A percentile compares a stretch with the other conserved stretches of the same genome.
Evolutionary conservation across 2,888 invertebrate species (phyloP).

Genomic region (Steinernema hermaphroditum): DNA sequence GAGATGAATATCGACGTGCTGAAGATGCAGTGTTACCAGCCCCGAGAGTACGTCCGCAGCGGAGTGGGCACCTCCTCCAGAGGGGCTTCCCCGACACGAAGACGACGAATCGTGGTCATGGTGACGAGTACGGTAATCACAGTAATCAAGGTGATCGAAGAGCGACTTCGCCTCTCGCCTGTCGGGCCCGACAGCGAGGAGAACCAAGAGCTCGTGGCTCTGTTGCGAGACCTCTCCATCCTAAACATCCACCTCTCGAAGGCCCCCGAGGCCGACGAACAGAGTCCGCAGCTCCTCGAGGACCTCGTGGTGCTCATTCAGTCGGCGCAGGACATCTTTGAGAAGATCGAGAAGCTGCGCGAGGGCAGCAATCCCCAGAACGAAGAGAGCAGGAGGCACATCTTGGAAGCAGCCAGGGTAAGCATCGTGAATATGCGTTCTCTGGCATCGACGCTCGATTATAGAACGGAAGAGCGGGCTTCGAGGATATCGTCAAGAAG

Average conservation of each 20-base stretch:
- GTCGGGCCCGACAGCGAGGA: slow-evolving; percentile 38
- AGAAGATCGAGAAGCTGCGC: slow-evolving; percentile 37
- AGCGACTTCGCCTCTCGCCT: slow-evolving; percentile 44
- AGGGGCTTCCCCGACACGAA: slow-evolving; percentile 39
- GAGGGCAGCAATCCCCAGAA: slow-evolving; percentile 40
- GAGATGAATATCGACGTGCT: slow-evolving; percentile 45
- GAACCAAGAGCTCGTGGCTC: slow-evolving; percentile 35
- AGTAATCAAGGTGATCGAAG: slow-evolving; percentile 60
- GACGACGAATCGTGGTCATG: slow-evolving; percentile 47
- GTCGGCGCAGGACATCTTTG: slow-evolving; percentile 37
- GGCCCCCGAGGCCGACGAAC: neutral
- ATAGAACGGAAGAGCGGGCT: neutral
- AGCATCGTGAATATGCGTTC: neutral
- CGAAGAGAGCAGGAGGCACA: slow-evolving; percentile 34
- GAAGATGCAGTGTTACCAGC: slow-evolving; percentile 41
- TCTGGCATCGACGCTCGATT: neutral
- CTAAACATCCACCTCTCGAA: neutral
- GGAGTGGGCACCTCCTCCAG: slow-evolving; percentile 41
- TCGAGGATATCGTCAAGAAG: slow-evolving; percentile 41
- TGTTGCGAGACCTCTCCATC: neutral
- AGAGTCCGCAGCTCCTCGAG: neutral
- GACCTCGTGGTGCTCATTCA: neutral
- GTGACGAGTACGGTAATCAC: slow-evolving; percentile 63
- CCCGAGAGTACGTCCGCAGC: slow-evolving; percentile 40
- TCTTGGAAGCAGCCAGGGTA: slow-evolving; percentile 34